phyloP scores from a whole-genome alignment of 2,888 invertebrate species.

The Drosophila lacicola region DNA sequence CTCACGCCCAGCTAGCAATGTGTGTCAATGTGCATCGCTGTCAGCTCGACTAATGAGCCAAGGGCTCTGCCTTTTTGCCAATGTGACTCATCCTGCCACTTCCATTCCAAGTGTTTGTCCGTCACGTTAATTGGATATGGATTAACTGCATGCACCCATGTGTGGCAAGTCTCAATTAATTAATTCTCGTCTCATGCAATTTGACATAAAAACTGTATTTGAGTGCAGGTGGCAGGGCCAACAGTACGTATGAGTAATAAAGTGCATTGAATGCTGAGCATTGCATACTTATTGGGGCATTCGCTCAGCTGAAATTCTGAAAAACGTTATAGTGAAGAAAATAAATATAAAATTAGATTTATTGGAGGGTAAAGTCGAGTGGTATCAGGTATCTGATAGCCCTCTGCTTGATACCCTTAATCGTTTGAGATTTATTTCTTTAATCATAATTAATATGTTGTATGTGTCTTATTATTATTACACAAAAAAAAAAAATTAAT shows the following conservation, averaged over 20 bases:
- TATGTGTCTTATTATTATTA: too few species aligned
- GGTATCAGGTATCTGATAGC: too few species aligned
- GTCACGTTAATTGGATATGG: slow-evolving; percentile 24
- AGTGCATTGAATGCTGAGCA: background rate
- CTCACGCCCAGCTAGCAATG: slow-evolving; percentile 27
- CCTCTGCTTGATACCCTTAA: too few species aligned
- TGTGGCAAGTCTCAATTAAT: slow-evolving; percentile 36
- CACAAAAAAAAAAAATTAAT: too few species aligned
- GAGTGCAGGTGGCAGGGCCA: slow-evolving; percentile 4
- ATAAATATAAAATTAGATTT: background rate
- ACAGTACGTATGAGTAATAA: background rate
- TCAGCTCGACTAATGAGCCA: slow-evolving; percentile 43
- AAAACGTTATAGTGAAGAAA: background rate
- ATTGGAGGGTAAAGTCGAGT: too few species aligned
- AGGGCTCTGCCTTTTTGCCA: slow-evolving; percentile 17
- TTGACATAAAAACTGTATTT: slow-evolving; percentile 9
- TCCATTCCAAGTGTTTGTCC: slow-evolving; percentile 11
- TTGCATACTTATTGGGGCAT: slow-evolving; percentile 21
- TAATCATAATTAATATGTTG: too few species aligned
- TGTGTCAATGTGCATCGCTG: slow-evolving; percentile 35
- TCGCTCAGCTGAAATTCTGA: background rate
- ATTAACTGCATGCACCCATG: slow-evolving; percentile 14
- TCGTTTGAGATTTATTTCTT: too few species aligned
- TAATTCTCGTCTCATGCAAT: slow-evolving; percentile 22
- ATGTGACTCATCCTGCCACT: slow-evolving; percentile 16